Conservation (phyloP, 2,113 vertebrate species). For the Podilymbus podiceps region DNA sequence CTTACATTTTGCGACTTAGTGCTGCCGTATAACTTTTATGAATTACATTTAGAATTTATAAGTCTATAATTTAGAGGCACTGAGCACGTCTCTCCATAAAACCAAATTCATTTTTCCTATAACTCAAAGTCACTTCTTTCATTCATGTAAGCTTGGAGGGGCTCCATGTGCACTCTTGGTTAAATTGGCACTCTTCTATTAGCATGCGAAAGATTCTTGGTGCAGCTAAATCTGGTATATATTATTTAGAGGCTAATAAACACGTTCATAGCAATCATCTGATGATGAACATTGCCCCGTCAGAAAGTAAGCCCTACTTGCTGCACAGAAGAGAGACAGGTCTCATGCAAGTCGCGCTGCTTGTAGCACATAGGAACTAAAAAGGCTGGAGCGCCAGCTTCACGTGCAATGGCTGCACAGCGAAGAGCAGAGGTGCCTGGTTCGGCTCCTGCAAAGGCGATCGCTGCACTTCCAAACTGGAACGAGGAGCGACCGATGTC, state of each 20-base stretch:
- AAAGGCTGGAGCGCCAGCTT: rapidly evolving
- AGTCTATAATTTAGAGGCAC: not conserved
- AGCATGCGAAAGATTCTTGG: not conserved
- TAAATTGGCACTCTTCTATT: not conserved
- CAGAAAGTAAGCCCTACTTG: not conserved
- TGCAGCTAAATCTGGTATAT: not conserved
- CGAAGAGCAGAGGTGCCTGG: rapidly evolving
- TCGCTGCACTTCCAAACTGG: too few species aligned
- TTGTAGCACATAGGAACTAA: not conserved
- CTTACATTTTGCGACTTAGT: not conserved
- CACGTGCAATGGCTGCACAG: rapidly evolving
- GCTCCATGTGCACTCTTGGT: not conserved
- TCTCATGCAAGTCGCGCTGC: not conserved
- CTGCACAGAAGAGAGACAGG: not conserved
- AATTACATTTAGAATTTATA: slow-evolving; percentile 7
- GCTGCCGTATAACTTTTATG: not conserved
- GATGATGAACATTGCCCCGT: not conserved
- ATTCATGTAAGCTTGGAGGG: not conserved
- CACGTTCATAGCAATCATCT: rapidly evolving
- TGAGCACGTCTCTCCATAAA: not conserved
- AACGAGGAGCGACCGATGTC: rapidly evolving
- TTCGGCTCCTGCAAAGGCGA: not conserved
- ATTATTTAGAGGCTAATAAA: not conserved
- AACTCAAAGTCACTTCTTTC: not conserved
- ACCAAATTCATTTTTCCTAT: not conserved